Conservation (phyloP, 2,888 invertebrate species). For the Tachina grossa region DNA sequence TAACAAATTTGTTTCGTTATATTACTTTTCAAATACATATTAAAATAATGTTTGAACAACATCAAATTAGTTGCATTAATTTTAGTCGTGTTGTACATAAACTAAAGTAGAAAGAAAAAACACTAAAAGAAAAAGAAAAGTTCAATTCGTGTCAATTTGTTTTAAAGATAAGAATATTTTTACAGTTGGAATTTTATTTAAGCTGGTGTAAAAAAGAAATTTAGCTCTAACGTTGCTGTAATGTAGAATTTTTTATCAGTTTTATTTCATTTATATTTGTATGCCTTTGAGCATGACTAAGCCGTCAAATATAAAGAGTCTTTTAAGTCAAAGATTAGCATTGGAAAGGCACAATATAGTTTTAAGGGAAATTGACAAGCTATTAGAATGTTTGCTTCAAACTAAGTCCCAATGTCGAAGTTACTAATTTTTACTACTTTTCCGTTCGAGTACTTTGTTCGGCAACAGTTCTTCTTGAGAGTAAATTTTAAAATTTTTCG, state of each 20-base stretch:
- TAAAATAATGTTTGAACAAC: slow-evolving; percentile 13
- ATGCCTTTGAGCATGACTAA: slow-evolving; percentile 5
- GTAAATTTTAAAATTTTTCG: too few relatives aligned
- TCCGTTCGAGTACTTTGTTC: too few relatives aligned
- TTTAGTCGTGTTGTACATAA: slow-evolving; percentile 9
- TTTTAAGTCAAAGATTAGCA: background rate
- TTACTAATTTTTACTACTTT: too few relatives aligned
- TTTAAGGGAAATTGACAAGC: background rate
- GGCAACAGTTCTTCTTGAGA: too few relatives aligned
- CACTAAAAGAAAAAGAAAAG: slow-evolving; percentile 11
- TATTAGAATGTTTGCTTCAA: background rate
- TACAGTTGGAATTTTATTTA: background rate
- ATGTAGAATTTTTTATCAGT: slow-evolving; percentile 8
- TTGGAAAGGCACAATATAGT: background rate
- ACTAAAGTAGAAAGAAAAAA: background rate
- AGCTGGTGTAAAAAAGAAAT: background rate
- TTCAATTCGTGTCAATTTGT: slow-evolving; percentile 36
- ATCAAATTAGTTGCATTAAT: slow-evolving; percentile 48
- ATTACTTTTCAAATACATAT: slow-evolving; percentile 9
- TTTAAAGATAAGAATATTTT: slow-evolving; percentile 43
- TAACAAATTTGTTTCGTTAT: slow-evolving; percentile 64
- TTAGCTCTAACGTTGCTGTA: background rate
- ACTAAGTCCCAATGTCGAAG: too few relatives aligned
- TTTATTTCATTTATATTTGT: background rate
- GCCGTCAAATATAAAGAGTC: slow-evolving; percentile 11